Base-by-base conservation (phyloP, 2,888 invertebrate species). In the Oscheius sp. region DNA sequence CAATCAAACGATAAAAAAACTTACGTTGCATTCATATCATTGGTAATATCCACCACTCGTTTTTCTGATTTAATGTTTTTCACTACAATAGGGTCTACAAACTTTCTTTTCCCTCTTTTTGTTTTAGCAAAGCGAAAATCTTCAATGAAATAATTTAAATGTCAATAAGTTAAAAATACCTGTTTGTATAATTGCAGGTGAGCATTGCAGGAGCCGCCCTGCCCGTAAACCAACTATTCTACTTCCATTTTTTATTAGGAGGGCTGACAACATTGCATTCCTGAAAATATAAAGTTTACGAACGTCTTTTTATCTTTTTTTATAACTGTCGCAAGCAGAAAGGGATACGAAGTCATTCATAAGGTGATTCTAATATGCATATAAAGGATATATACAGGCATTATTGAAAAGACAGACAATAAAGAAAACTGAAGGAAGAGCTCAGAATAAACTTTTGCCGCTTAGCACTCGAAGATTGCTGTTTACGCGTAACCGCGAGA, bases 1-100 rank as follows among this genome's bases (percentile, higher is more conserved):
- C n/a, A n/a, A n/a, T n/a, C n/a, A n/a, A 46, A 16, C n/a, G 18
- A 5, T 13, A 16, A 46, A 23, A 16, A 2, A n/a, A 41, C 81
- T 72, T 29, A 85, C 82, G 49, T 52, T 5, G 78, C 75, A 35
- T 73, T 82, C 81, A 83, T 83, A 55, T 75, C 76, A 49, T 76
- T 76, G 76, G 79, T 83, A 35, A 84, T 76, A 59, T 84, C 85
- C 6, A 84, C 82, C 9, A 75, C 25, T 52, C 63, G 55, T 63
- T 85, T 85, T 16, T 73, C 75, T 27, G 81, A 77, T 56, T 82
- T 84, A 35, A 78, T 81, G 13, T 77, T 74, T 71, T 84, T 84
- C 18, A 84, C 76, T n/a, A 83, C 72, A 18, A 81, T 75, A n/a
- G 81, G 75, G 35, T 81, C 84, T 25, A 84, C 79, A 66, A 61